Base-by-base conservation (phyloP, 2,888 invertebrate species). In the Choristoneura rosaceana region DNA sequence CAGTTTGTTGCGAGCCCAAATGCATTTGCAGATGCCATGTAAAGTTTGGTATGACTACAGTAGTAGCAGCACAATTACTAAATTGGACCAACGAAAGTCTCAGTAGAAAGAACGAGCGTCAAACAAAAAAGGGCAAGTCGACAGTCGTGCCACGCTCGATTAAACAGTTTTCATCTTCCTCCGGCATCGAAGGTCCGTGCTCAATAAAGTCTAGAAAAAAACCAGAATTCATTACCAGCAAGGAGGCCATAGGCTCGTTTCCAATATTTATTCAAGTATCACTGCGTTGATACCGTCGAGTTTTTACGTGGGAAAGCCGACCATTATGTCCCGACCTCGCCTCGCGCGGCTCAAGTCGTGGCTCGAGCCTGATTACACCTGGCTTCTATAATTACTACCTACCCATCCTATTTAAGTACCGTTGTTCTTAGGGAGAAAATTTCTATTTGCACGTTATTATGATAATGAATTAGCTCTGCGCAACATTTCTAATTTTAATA, bases 281-380 rank as follows among this genome's bases (percentile, higher is more conserved):
- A 68, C 68, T 59, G 68, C 60, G 65, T 61, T 61, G 71, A 64
- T 77, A 78, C 81, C 82, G 82, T 83, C 82, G 81, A 83, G 86
- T 82, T 87, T 85, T 86, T 81, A 80, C 82, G 84, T 86, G 87
- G 83, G 87, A 88, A 88, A 84, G 81, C 81, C 83, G 78, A 78
- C 82, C 81, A 85, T 86, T 87, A 84, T 81, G 77, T 68, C 74
- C 69, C 81, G 87, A 82, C 83, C 84, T 85, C 83, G 78, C 83
- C 84, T 85, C 83, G 78, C 73, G 74, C 66, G 67, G 73, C 74
- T 38, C 47, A 45, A 58, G 33, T 50, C 58, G 60, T 63, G 50
- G 62, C 50, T 71, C 50, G 47, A 67, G 63, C 50, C 59, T 68
- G 71, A 64, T 73, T 69, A 69, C 15, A 69, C 64, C 73, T 52